A percentile compares a stretch with the other conserved stretches of the same genome.
These are phyloP conservation scores for Neodiprion lecontei DNA, from an alignment of 1,140 invertebrate genomes.

Conservation along the genomic window DNA sequence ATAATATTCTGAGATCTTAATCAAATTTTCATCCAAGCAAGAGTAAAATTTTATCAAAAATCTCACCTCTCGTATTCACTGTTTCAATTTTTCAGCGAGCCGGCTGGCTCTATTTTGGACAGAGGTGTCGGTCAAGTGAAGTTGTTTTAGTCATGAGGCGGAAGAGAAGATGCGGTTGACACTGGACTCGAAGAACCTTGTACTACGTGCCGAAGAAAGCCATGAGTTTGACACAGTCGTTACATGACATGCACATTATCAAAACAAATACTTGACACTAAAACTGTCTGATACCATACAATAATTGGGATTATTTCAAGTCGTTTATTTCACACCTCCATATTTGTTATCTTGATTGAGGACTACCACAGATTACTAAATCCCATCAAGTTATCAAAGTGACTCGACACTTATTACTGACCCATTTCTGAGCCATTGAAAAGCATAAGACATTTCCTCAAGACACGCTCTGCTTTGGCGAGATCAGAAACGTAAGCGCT, in stretches of 20 bases:
- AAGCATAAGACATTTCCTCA: too few relatives aligned
- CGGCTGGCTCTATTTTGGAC: not conserved
- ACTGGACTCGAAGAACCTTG: not conserved
- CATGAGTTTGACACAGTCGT: not conserved
- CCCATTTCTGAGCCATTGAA: too few relatives aligned
- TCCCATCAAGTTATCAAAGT: too few relatives aligned
- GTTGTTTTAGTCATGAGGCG: not conserved
- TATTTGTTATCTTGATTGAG: not conserved
- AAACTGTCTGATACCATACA: not conserved
- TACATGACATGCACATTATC: not conserved
- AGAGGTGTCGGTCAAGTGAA: not conserved
- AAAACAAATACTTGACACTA: not conserved
- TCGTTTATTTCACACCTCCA: not conserved
- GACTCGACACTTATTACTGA: too few relatives aligned
- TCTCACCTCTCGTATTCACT: not conserved
- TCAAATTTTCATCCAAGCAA: too few relatives aligned
- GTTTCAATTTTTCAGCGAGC: slow-evolving; percentile 5
- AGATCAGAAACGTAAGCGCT: too few relatives aligned
- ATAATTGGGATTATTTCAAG: not conserved
- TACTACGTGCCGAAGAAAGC: too few relatives aligned
- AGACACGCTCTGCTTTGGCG: too few relatives aligned
- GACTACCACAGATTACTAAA: too few relatives aligned
- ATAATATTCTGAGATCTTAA: not conserved
- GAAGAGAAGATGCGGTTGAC: not conserved
- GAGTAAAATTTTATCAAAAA: too few relatives aligned